Evolutionary conservation across 2,888 invertebrate genomes (phyloP).

Genomic region (Epiblema foenella): DNA sequence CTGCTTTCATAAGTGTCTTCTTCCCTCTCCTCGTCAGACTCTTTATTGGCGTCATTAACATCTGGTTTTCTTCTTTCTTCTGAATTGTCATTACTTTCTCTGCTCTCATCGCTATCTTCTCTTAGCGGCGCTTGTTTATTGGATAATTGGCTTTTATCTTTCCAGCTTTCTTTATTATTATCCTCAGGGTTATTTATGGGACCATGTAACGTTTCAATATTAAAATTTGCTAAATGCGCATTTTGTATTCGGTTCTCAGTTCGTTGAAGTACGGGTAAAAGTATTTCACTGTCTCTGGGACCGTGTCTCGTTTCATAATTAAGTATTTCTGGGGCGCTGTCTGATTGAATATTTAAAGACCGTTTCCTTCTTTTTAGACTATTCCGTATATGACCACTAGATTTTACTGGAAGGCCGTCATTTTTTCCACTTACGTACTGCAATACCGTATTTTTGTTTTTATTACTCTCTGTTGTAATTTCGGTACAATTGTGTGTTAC

Average conservation of each 20-base stretch:
- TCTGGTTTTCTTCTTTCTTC: conserved; percentile 14
- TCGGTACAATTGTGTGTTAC: conserved; percentile 18
- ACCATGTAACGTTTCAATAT: conserved; percentile 69
- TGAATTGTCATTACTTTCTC: conserved; percentile 26
- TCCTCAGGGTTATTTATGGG: conserved; percentile 37
- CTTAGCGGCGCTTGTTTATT: conserved; percentile 4
- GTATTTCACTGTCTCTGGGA: conserved; percentile 50
- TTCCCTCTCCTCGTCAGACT: conserved; percentile 26
- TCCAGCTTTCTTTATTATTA: conserved; percentile 43
- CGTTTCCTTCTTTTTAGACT: conserved; percentile 67
- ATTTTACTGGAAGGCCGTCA: conserved; percentile 55
- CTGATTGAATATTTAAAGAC: conserved; percentile 38
- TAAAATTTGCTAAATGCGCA: conserved; percentile 69
- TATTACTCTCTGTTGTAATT: conserved; percentile 41
- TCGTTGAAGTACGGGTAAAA: conserved; percentile 50
- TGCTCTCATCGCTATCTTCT: conserved; percentile 24
- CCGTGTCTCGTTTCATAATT: conserved; percentile 67
- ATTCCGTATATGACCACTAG: conserved; percentile 66
- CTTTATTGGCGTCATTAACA: conserved; percentile 12
- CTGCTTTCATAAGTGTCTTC: conserved; percentile 18
- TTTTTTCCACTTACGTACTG: conserved; percentile 71
- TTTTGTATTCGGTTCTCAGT: conserved; percentile 57
- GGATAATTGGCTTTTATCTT: conserved; percentile 8
- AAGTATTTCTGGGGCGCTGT: conserved; percentile 59
- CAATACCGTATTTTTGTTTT: conserved; percentile 57